Evolutionary conservation across 2,797 vertebrate genomes (phyloP).

Genomic region (Ceyx erithaca): DNA sequence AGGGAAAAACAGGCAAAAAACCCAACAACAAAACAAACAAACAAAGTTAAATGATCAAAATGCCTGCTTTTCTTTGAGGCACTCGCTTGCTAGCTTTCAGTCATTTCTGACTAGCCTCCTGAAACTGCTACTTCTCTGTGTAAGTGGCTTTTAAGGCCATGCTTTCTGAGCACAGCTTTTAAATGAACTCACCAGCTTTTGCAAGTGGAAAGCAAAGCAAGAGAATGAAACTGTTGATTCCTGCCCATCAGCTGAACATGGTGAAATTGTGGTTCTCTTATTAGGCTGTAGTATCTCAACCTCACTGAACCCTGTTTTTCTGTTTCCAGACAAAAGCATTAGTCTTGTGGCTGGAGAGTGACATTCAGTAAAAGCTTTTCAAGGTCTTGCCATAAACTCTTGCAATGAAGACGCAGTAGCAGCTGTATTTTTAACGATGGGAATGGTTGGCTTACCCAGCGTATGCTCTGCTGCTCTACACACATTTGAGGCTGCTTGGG

Average conservation of each 20-base stretch:
- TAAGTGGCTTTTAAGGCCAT: constrained; percentile 39
- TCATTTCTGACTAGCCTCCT: neutral
- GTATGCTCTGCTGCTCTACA: neutral
- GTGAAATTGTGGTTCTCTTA: neutral
- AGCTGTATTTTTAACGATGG: constrained; percentile 3
- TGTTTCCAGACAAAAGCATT: constrained; percentile 18
- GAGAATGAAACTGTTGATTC: constrained; percentile 19
- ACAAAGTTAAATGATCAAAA: constrained; percentile 2
- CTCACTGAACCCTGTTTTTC: constrained; percentile 40
- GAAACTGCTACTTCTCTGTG: neutral
- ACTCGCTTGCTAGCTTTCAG: constrained; percentile 8
- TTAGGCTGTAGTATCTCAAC: constrained; percentile 1
- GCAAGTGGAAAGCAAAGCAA: neutral
- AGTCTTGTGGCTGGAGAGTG: constrained; percentile 18
- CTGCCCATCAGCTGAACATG: constrained; percentile 7
- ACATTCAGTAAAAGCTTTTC: constrained; percentile 46
- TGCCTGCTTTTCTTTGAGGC: neutral
- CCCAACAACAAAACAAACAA: neutral
- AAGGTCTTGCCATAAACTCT: constrained; percentile 39
- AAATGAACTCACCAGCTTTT: neutral
- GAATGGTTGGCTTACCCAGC: neutral
- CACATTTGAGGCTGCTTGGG: neutral
- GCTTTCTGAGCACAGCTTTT: constrained; percentile 5
- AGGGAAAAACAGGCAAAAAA: neutral
- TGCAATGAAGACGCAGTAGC: neutral